A percentile compares a stretch with the other conserved stretches of the same genome.
phyloP scores from a whole-genome alignment of 2,888 invertebrate species.

The Trichopoda pennipes region DNA sequence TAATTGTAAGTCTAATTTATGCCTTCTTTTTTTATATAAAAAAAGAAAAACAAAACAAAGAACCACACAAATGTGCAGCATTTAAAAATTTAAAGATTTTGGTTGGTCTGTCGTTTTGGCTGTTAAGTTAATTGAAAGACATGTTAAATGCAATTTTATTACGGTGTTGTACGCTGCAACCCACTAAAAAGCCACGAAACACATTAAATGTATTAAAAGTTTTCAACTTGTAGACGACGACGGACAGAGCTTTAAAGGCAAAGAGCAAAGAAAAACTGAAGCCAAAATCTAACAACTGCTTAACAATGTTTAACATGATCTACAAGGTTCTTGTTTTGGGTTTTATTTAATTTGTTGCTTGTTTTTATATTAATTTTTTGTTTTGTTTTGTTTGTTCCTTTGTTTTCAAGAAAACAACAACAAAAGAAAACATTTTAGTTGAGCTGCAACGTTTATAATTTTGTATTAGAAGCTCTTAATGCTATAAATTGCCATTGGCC shows the following conservation, averaged over 20 bases:
- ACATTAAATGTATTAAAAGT: constrained; percentile 46
- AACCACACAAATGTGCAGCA: constrained; percentile 42
- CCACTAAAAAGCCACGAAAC: constrained; percentile 55
- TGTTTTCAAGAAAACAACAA: too few relatives aligned
- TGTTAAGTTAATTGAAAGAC: constrained; percentile 66
- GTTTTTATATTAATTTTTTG: constrained; percentile 37
- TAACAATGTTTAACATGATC: constrained; percentile 66
- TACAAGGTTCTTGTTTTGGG: constrained; percentile 50
- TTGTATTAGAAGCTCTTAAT: background rate
- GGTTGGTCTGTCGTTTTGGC: constrained; percentile 30
- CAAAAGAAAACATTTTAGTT: background rate
- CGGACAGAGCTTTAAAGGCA: constrained; percentile 13
- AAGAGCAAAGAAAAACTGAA: constrained; percentile 16
- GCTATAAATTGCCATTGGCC: constrained; percentile 60
- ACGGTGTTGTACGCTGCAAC: constrained; percentile 35
- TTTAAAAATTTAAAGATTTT: background rate
- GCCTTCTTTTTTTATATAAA: constrained; percentile 24
- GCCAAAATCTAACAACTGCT: constrained; percentile 50
- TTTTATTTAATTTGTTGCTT: background rate
- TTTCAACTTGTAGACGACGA: constrained; percentile 9
- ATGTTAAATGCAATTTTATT: constrained; percentile 55
- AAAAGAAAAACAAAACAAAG: too few relatives aligned
- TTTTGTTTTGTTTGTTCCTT: background rate
- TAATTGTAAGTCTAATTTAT: constrained; percentile 68
- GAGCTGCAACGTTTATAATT: constrained; percentile 7